phyloP scores from a whole-genome alignment of 92 coral and sea anemone species.

The Porites cylindrica region DNA sequence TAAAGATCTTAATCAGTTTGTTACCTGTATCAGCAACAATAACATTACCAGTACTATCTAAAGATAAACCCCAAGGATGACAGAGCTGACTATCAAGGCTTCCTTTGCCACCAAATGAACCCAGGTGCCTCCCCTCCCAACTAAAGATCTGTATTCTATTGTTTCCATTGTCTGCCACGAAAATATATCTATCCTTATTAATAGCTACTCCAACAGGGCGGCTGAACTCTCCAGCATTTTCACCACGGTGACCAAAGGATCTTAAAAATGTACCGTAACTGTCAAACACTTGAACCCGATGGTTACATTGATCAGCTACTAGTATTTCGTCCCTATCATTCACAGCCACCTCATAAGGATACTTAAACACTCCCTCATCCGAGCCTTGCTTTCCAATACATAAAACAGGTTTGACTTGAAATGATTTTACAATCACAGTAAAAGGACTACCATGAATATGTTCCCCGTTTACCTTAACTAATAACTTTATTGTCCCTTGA shows the following conservation, averaged over 20 bases:
- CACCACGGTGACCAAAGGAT: not conserved
- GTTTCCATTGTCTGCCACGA: conserved; percentile 7
- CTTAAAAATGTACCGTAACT: too few species aligned
- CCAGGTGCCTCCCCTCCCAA: not conserved
- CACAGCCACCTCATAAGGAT: not conserved
- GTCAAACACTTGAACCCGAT: too few species aligned
- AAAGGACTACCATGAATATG: conserved; percentile 6
- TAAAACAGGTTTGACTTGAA: not conserved
- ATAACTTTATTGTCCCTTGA: not conserved
- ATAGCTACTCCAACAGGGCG: too few species aligned
- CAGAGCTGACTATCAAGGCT: not conserved
- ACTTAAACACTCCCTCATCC: not conserved
- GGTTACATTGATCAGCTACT: not conserved
- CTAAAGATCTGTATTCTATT: not conserved
- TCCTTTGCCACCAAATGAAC: not conserved
- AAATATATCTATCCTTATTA: not conserved
- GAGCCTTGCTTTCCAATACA: not conserved
- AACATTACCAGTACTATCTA: conserved; percentile 7
- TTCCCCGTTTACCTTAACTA: not conserved
- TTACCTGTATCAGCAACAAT: conserved; percentile 2
- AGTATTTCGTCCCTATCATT: not conserved
- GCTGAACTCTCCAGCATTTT: not conserved
- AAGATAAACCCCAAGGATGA: conserved; percentile 7
- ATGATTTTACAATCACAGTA: not conserved
- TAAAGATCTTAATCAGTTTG: conserved; percentile 9